Base-by-base conservation (phyloP, 2,888 invertebrate species). In the Bimastos eiseni region DNA sequence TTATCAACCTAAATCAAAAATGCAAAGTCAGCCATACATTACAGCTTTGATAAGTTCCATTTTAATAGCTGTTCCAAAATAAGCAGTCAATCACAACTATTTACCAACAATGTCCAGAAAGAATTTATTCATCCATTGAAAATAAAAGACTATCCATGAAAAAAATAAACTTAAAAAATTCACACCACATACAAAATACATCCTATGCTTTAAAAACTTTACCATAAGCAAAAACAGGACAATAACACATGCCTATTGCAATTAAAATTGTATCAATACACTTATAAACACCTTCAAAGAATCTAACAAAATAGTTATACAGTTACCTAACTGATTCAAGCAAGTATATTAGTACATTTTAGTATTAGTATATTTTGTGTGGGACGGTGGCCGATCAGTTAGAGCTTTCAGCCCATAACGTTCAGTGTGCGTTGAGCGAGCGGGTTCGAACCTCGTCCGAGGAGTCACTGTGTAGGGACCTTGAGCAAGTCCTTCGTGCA, bases 1-100 rank as follows among this genome's bases (percentile, higher is more conserved):
- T 92, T 93, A 5, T 93, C 93, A 44, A 94, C 93, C 94, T 94
- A n/a, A 24, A 34, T 41, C 0, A 70, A 70, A n/a, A 70, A 49
- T 49, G 49, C 21, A 70, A 70, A n/a, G n/a, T 11, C 30, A 70
- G n/a, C 30, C 8, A 30, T 1, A n/a, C 30, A 70, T 70, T 70
- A 70, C 70, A 70, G n/a, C 30, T 70, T 70, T 70, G n/a, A 70
- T 70, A n/a, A 5, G 8, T 8, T 70, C n/a, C 70, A 70, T 70
- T 70, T 70, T 8, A 70, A 70, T n/a, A 6, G 2, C 49, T 49
- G 6, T 49, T 24, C 24, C 49, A 49, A 49, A 49, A 49, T 49
- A 49, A 49, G 24, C 21, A 49, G n/a, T n/a, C 13, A 11, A 30
- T 70, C 70, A n/a, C 1, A 6, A n/a, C 8, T 11, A 8, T 30